Conservation (phyloP, 2,888 invertebrate genomes). For the Cephus spinipes region DNA sequence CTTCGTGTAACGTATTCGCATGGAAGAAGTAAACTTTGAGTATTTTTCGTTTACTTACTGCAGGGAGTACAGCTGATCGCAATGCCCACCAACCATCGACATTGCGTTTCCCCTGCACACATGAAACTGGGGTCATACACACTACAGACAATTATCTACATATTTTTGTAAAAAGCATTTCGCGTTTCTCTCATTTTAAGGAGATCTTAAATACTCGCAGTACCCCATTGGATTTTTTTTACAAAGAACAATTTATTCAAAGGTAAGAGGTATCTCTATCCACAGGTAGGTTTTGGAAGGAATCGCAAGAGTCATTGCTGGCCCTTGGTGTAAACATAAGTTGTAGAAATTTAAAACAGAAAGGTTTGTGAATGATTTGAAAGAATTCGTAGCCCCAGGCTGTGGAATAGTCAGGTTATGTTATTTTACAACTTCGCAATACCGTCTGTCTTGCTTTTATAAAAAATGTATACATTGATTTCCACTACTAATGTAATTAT, state of each 20-base stretch:
- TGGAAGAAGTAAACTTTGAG: background rate
- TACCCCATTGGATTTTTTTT: background rate
- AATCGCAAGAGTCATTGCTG: background rate
- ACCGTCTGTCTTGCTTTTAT: background rate
- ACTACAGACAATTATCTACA: conserved; percentile 15
- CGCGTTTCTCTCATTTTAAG: background rate
- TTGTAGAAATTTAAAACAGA: background rate
- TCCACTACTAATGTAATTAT: conserved; percentile 39
- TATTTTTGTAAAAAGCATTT: background rate
- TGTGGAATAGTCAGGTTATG: background rate
- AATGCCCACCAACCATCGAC: conserved; percentile 65
- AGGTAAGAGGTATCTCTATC: background rate
- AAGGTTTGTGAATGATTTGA: background rate
- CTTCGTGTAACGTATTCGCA: background rate
- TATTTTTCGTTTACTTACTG: conserved; percentile 62
- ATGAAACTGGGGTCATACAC: conserved; percentile 52
- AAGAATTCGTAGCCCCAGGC: background rate
- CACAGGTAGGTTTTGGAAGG: background rate
- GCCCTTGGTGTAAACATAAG: background rate
- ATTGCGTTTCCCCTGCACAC: conserved; percentile 67
- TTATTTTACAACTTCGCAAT: background rate
- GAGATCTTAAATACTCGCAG: background rate
- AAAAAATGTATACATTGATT: conserved; percentile 12
- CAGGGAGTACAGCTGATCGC: conserved; percentile 66
- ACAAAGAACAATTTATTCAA: background rate